These are phyloP conservation scores for Drosophila tropicalis DNA, from an alignment of 1,140 invertebrate species.

Conservation along the genomic window DNA sequence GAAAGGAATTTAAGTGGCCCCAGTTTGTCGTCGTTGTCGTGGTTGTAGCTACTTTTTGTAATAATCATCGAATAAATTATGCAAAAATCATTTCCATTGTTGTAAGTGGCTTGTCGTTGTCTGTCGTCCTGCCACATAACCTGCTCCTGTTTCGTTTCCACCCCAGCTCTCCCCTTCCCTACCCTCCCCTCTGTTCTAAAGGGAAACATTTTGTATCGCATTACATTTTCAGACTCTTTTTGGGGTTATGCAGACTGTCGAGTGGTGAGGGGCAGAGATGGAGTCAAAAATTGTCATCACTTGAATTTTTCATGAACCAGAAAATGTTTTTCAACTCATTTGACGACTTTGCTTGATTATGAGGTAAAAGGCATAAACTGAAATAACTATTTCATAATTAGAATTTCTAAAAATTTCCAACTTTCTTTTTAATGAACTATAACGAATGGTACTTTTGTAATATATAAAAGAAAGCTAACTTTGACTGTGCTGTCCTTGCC, in stretches of 20 bases:
- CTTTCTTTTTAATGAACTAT: too few relatives aligned
- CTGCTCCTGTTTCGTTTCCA: background rate
- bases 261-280: background rate
- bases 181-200: background rate
- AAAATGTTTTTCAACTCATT: constrained; percentile 31
- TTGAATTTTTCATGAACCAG: constrained; percentile 68
- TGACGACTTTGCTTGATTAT: constrained; percentile 14
- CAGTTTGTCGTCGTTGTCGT: constrained; percentile 9
- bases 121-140: background rate
- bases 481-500: too few relatives aligned
- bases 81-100: constrained; percentile 79
- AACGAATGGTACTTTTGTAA: too few relatives aligned
- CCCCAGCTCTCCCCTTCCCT: background rate
- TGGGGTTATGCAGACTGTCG: background rate
- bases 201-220: constrained; percentile 52
- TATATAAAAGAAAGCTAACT: too few relatives aligned
- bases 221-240: constrained; percentile 45
- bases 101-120: constrained; percentile 68
- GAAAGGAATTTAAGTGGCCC: constrained; percentile 29
- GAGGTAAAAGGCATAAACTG: constrained; percentile 5
- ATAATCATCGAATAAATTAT: constrained; percentile 81
- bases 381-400: background rate
- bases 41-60: constrained; percentile 43
- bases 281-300: constrained; percentile 60
- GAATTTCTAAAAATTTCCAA: background rate